Conservation (phyloP, 2,797 vertebrate species). For the Rhabdomys pumilio region DNA sequence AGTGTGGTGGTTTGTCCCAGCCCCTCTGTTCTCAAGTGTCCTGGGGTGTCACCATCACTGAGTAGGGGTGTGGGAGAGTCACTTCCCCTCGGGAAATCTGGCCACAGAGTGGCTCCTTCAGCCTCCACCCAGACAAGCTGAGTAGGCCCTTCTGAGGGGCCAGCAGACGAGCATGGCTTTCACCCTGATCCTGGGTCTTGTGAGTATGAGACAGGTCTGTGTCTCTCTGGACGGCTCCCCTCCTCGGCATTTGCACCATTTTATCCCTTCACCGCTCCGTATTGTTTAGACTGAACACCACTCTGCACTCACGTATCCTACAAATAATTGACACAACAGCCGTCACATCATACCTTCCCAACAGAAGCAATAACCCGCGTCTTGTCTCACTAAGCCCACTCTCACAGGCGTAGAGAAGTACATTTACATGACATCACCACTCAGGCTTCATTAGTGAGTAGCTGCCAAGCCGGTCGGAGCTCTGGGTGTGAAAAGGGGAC, state of each 20-base stretch:
- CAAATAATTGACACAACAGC: slow-evolving; percentile 80
- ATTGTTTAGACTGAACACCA: slow-evolving; percentile 24
- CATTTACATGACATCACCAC: slow-evolving; percentile 85
- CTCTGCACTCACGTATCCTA: slow-evolving; percentile 55
- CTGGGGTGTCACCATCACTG: not conserved
- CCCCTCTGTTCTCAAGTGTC: not conserved
- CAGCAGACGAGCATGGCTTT: slow-evolving; percentile 66
- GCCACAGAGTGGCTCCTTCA: not conserved
- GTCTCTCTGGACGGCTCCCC: not conserved
- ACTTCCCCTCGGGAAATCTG: not conserved
- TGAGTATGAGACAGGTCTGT: not conserved
- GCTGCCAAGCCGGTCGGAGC: slow-evolving; percentile 74
- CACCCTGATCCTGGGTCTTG: not conserved
- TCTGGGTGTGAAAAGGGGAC: not conserved
- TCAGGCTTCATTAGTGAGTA: slow-evolving; percentile 86
- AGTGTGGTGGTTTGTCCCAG: not conserved
- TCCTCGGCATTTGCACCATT: not conserved
- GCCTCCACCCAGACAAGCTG: not conserved
- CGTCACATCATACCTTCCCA: slow-evolving; percentile 73
- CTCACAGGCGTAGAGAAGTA: slow-evolving; percentile 84
- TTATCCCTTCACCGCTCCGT: slow-evolving; percentile 10
- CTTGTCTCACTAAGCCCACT: slow-evolving; percentile 81
- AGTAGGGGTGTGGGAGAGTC: too few relatives aligned
- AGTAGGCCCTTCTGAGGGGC: not conserved
- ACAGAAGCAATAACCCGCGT: slow-evolving; percentile 85